Conservation (phyloP, 2,888 invertebrate species). For the Cybosia mesomella region DNA sequence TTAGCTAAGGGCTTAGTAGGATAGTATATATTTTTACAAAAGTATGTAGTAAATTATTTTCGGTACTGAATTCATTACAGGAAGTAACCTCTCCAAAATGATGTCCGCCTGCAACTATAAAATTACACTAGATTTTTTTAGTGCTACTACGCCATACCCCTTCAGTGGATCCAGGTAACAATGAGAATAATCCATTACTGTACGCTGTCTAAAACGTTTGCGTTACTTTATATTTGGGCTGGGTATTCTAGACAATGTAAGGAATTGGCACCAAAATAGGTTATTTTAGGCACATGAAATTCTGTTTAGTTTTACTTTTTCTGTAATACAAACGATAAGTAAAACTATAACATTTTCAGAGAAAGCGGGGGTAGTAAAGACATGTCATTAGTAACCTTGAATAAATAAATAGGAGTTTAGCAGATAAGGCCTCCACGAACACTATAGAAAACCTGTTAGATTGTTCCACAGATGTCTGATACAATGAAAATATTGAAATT, state of each 20-base stretch:
- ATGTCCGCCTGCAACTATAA: not conserved
- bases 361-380: not conserved
- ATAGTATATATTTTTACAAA: not conserved
- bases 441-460: not conserved
- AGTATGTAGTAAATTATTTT: not conserved
- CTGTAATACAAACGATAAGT: not conserved
- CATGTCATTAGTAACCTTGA: not conserved
- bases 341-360: too few relatives aligned
- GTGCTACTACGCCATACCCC: not conserved
- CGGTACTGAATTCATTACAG: not conserved
- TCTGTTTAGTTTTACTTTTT: not conserved
- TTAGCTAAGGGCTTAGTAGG: slow-evolving; percentile 9
- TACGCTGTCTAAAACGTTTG: not conserved
- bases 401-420: not conserved
- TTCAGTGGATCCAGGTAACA: not conserved
- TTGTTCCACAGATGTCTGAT: not conserved
- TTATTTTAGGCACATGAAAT: slow-evolving; percentile 2
- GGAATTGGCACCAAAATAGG: not conserved
- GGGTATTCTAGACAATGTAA: not conserved
- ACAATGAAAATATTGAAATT: not conserved
- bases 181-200: not conserved
- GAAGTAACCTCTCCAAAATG: not conserved
- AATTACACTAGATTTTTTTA: not conserved
- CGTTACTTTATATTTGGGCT: not conserved
- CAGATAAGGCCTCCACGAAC: not conserved